Evolutionary conservation across 2,888 invertebrate species (phyloP).

Genomic region (Zootermopsis nevadensis): DNA sequence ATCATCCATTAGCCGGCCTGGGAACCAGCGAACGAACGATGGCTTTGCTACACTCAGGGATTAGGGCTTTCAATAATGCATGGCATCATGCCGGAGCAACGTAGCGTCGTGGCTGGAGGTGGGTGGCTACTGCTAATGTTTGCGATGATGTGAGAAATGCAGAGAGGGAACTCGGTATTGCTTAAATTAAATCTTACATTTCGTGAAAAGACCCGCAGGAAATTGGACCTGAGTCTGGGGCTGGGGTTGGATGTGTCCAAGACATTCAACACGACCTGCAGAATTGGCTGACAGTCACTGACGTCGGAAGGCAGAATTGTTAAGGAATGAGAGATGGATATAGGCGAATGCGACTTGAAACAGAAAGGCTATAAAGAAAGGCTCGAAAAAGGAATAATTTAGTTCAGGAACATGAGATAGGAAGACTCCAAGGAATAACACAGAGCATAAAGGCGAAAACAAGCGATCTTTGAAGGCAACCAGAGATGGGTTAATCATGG

Average conservation of each 20-base stretch:
- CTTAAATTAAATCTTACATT: constrained; percentile 40
- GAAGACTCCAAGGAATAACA: neutral
- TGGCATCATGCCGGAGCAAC: constrained; percentile 43
- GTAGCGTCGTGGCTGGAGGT: neutral
- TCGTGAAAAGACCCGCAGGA: neutral
- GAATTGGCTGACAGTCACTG: neutral
- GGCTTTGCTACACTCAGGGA: constrained; percentile 41
- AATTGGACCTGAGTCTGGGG: constrained; percentile 5
- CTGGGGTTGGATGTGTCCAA: neutral
- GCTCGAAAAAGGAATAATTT: neutral
- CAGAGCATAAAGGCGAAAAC: no score
- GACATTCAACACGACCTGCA: neutral
- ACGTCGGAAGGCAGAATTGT: neutral
- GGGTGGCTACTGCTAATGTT: constrained; percentile 18
- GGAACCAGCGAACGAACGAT: constrained; percentile 44
- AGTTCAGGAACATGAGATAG: neutral
- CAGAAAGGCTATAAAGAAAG: neutral
- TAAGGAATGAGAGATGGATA: neutral
- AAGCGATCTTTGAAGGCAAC: no score
- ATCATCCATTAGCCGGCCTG: constrained; percentile 48
- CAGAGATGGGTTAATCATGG: no score
- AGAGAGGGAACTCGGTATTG: constrained; percentile 18
- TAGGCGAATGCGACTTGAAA: neutral
- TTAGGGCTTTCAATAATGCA: constrained; percentile 49
- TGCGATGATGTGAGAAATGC: constrained; percentile 39